A percentile compares a stretch with the other conserved stretches of the same genome.
Conservation (phyloP, 2,797 vertebrate species). For the Clarias pachynema region DNA sequence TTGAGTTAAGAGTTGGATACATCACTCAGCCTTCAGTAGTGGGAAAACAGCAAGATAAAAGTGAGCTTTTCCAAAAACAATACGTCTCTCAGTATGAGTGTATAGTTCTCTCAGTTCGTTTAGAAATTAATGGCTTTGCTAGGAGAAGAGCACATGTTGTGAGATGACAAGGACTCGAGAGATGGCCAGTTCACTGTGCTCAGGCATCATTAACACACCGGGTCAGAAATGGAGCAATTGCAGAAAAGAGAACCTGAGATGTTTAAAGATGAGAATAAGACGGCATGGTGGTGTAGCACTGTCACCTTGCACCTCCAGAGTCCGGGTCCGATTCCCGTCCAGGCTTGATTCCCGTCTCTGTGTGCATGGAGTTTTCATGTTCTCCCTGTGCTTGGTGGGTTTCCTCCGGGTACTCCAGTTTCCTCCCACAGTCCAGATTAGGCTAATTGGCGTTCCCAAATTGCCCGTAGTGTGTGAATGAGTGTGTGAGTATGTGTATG, state of each 20-base stretch:
- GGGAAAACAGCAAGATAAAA: slow-evolving; percentile 16
- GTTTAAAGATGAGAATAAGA: neutral
- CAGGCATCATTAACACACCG: neutral
- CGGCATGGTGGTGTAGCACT: no score
- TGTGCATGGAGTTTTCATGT: no score
- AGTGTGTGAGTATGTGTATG: no score
- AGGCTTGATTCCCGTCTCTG: no score
- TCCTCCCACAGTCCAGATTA: no score
- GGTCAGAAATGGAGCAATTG: neutral
- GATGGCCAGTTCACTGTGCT: slow-evolving; percentile 59
- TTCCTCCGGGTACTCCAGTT: no score
- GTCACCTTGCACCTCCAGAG: no score
- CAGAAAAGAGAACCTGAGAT: neutral
- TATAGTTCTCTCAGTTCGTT: no score
- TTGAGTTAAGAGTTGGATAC: neutral
- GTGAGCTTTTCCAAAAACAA: neutral
- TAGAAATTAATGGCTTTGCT: slow-evolving; percentile 3
- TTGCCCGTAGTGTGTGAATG: no score
- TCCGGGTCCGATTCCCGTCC: no score
- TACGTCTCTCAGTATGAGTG: neutral
- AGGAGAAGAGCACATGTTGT: slow-evolving; percentile 63
- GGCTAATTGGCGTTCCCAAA: no score
- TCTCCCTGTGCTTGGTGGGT: no score
- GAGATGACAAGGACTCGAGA: slow-evolving; percentile 69
- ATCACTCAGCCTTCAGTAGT: neutral